phyloP scores from a whole-genome alignment of 2,797 vertebrate species.

The Chromobotia macracanthus region DNA sequence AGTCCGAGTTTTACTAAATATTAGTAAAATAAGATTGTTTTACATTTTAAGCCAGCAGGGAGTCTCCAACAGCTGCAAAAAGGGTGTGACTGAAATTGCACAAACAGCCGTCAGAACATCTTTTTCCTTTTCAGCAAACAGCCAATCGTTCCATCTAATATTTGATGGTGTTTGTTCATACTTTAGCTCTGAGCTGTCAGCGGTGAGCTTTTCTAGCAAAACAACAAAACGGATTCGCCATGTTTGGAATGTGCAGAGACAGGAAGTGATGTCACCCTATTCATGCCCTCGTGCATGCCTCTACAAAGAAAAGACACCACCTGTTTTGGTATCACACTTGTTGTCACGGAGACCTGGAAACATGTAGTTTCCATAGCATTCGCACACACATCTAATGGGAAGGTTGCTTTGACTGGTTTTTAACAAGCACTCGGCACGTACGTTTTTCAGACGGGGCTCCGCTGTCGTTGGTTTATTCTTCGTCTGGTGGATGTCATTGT shows the following conservation, averaged over 20 bases:
- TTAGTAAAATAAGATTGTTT: not conserved
- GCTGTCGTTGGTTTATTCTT: conserved; percentile 1
- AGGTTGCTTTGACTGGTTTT: conserved; percentile 29
- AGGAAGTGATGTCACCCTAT: conserved; percentile 68
- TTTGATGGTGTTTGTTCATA: conserved; percentile 21
- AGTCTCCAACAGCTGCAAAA: not conserved
- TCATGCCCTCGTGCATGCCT: conserved; percentile 18
- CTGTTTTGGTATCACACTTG: conserved; percentile 26
- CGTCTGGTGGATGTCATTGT: conserved; percentile 31
- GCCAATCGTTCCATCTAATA: not conserved
- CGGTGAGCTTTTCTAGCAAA: conserved; percentile 17
- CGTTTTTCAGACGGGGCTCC: conserved; percentile 16
- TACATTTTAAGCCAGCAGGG: not conserved
- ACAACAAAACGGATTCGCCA: conserved; percentile 51
- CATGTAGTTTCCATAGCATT: conserved; percentile 24
- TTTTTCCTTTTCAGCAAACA: not conserved
- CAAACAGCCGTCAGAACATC: not conserved
- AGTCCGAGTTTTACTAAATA: not conserved
- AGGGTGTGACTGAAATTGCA: not conserved
- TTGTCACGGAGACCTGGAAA: conserved; percentile 4
- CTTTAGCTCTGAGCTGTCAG: conserved; percentile 20
- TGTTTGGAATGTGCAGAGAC: conserved; percentile 62
- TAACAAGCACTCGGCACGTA: conserved; percentile 5
- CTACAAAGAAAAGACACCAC: conserved; percentile 23
- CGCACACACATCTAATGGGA: conserved; percentile 1